Percentiles rank a stretch among this genome's conserved stretches.
These are phyloP conservation scores for Acromyrmex echinatior DNA, from an alignment of 1,140 invertebrate genomes.

Conservation along the genomic window DNA sequence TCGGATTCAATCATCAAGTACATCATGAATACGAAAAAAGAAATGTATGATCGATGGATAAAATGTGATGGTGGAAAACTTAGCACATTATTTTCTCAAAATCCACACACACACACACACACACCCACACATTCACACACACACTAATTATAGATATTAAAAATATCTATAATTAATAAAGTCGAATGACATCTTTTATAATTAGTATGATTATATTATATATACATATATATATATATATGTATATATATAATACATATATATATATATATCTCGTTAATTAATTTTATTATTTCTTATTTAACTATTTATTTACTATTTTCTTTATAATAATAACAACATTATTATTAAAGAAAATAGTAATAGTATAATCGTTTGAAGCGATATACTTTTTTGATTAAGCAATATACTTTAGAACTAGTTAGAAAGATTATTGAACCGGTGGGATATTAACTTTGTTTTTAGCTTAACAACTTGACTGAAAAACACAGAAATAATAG, in stretches of 20 bases:
- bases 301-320: too few species aligned
- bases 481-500: conserved; percentile 59
- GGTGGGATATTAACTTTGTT: conserved; percentile 50
- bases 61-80: not conserved
- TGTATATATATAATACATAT: too few species aligned
- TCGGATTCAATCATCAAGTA: not conserved
- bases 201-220: too few species aligned
- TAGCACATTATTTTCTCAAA: conserved; percentile 28
- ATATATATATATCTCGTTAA: not conserved
- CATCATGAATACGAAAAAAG: not conserved
- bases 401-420: not conserved
- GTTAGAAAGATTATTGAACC: conserved; percentile 63
- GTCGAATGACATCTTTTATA: too few species aligned
- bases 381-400: not conserved
- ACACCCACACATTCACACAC: too few species aligned
- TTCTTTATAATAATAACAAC: not conserved
- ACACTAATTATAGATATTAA: too few species aligned
- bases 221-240: too few species aligned
- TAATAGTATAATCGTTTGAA: conserved; percentile 19
- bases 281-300: conserved; percentile 26
- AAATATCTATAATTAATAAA: too few species aligned
- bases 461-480: conserved; percentile 56
- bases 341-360: not conserved
- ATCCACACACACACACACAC: too few species aligned
- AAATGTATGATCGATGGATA: not conserved